A percentile compares a stretch with the other conserved stretches of the same genome.
phyloP scores from a whole-genome alignment of 2,113 vertebrate species.

The Proterorhinus semilunaris region DNA sequence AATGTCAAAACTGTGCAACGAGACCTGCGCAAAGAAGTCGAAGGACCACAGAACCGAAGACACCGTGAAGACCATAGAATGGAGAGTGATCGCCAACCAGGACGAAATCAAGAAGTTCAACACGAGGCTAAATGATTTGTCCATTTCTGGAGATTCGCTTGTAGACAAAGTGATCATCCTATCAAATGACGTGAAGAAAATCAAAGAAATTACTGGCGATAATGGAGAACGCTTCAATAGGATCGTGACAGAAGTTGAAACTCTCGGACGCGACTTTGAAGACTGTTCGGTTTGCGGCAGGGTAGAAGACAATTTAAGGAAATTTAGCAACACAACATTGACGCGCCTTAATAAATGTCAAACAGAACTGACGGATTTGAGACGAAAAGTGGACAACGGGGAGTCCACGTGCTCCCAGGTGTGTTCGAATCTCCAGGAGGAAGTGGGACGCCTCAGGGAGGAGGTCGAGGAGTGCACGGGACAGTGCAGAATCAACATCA shows the following conservation, averaged over 20 bases:
- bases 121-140: constrained; percentile 75
- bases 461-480: constrained; percentile 78
- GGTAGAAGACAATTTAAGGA: constrained; percentile 62
- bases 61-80: constrained; percentile 77
- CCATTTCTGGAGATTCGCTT: constrained; percentile 75
- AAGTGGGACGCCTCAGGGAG: constrained; percentile 79
- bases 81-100: constrained; percentile 75
- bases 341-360: constrained; percentile 70
- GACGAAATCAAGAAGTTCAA: constrained; percentile 76
- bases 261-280: constrained; percentile 61
- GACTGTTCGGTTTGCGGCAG: constrained; percentile 63
- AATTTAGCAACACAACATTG: constrained; percentile 75
- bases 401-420: constrained; percentile 75
- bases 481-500: constrained; percentile 52
- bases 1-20: constrained; percentile 71
- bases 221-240: constrained; percentile 68
- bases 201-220: constrained; percentile 61
- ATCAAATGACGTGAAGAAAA: constrained; percentile 60
- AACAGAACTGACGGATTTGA: constrained; percentile 54
- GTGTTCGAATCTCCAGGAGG: constrained; percentile 81
- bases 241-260: constrained; percentile 66
- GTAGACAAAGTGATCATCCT: constrained; percentile 71
- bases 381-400: constrained; percentile 64
- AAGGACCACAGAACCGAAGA: constrained; percentile 56
- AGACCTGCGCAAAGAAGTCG: constrained; percentile 68